Evolutionary conservation across 1,140 invertebrate species (phyloP).

Genomic region (Yoshiicerus persimilis): DNA sequence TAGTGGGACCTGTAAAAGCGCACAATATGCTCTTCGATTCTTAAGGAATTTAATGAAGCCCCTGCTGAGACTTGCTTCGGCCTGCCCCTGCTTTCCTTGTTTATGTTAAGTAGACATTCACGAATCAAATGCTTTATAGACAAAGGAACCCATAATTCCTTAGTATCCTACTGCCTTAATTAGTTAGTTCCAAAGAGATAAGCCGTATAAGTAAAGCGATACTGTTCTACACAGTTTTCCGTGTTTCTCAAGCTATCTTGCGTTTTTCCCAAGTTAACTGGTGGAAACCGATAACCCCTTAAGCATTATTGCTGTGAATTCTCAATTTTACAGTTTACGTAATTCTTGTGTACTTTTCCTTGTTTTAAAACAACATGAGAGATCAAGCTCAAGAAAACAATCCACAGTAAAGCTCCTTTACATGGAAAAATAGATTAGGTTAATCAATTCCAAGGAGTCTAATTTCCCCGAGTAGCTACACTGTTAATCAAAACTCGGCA

Average conservation of each 20-base stretch:
- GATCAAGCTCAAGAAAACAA: not conserved
- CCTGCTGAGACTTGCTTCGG: not conserved
- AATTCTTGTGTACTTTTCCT: not conserved
- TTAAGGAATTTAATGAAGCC: not conserved
- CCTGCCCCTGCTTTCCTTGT: not conserved
- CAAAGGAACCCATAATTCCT: not conserved
- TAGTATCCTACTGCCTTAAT: not conserved
- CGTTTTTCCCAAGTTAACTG: not conserved
- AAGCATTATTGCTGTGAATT: not conserved
- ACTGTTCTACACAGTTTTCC: not conserved
- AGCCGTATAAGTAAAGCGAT: not conserved
- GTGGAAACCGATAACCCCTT: not conserved
- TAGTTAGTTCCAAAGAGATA: not conserved
- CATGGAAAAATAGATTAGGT: not conserved
- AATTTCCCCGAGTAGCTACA: not conserved
- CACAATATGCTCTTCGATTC: not conserved
- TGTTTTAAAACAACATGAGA: not conserved
- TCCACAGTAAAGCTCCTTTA: not conserved
- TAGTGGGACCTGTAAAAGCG: too few species aligned
- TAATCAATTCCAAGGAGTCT: not conserved
- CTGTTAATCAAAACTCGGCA: not conserved
- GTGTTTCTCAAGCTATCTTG: not conserved
- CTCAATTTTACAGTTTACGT: not conserved
- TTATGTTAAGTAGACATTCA: not conserved
- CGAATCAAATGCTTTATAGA: slow-evolving; percentile 1